phyloP scores from a whole-genome alignment of 2,888 invertebrate species.

The Leptopilina syphax region DNA sequence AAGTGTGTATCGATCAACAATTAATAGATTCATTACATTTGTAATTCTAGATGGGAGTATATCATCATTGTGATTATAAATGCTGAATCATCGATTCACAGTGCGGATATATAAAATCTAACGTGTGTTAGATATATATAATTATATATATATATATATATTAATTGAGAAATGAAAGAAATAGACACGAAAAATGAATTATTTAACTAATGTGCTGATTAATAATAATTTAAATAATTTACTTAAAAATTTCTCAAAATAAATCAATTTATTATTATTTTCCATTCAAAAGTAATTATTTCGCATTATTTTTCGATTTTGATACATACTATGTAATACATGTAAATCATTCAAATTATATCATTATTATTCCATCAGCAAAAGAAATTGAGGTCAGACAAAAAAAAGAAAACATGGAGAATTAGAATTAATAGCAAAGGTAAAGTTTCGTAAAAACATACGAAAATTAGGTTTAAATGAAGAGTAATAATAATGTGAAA shows the following conservation, averaged over 20 bases:
- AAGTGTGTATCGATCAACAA: not conserved
- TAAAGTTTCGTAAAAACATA: not conserved
- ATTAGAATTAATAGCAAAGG: not conserved
- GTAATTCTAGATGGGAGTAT: constrained; percentile 2
- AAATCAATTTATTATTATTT: too few relatives aligned
- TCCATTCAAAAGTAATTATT: too few relatives aligned
- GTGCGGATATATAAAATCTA: not conserved
- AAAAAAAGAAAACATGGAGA: not conserved
- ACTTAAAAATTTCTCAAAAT: too few relatives aligned
- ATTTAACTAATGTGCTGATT: not conserved
- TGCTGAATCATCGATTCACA: constrained; percentile 4
- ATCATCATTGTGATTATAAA: constrained; percentile 2
- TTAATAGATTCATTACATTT: constrained; percentile 17
- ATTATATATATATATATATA: too few relatives aligned
- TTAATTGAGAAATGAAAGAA: not conserved
- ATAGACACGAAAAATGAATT: not conserved
- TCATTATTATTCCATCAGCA: not conserved
- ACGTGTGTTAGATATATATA: not conserved
- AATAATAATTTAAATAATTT: too few relatives aligned
- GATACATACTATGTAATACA: too few relatives aligned
- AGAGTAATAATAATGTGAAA: not conserved
- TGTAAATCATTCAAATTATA: not conserved
- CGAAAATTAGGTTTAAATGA: not conserved
- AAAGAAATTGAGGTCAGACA: not conserved
- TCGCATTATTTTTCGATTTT: too few relatives aligned